These are phyloP conservation scores for Xiphophorus maculatus DNA, from an alignment of 2,113 vertebrate species.

Conservation along the genomic window DNA sequence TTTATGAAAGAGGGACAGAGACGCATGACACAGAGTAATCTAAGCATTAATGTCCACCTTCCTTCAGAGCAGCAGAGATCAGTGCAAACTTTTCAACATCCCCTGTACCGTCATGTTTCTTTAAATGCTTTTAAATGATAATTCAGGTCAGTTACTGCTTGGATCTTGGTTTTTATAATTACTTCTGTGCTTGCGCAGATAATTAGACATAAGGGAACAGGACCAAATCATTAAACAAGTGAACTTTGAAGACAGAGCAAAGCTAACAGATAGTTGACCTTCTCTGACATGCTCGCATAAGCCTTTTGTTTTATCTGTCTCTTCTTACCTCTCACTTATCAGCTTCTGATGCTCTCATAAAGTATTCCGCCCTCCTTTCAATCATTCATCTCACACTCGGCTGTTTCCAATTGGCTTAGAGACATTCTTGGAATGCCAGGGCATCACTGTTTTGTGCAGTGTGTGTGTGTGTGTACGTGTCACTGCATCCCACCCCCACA, in stretches of 20 bases:
- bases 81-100: conserved; percentile 40
- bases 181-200: neutral
- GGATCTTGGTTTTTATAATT: neutral
- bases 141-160: neutral
- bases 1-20: conserved; percentile 4
- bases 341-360: conserved; percentile 58
- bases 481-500: neutral
- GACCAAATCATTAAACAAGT: neutral
- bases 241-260: neutral
- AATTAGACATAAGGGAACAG: neutral
- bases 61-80: conserved; percentile 43
- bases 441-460: conserved; percentile 42
- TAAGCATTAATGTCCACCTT: conserved; percentile 51
- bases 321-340: conserved; percentile 28
- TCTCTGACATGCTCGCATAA: neutral
- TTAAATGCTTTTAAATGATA: conserved; percentile 4
- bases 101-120: neutral
- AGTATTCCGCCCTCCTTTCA: conserved; percentile 58
- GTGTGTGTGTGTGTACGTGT: conserved; percentile 17
- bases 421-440: conserved; percentile 67
- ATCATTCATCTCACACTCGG: conserved; percentile 63
- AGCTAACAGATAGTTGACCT: neutral
- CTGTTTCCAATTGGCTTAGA: conserved; percentile 71
- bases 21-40: conserved; percentile 8
- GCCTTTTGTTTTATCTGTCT: neutral